Conservation (phyloP, 2,888 invertebrate species). For the Amiota minor region DNA sequence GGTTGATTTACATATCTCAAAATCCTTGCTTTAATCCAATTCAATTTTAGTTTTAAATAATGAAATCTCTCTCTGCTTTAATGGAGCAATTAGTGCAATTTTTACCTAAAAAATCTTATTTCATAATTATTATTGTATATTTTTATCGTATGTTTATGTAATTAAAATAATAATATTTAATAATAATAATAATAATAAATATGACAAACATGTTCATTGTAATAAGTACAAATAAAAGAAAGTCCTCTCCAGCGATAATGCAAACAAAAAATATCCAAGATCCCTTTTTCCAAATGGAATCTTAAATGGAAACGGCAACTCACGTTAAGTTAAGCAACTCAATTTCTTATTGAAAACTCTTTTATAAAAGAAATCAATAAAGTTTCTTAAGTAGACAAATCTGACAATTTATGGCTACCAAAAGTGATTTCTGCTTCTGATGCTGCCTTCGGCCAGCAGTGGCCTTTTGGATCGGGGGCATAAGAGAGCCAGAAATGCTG, state of each 20-base stretch:
- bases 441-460: too few relatives aligned
- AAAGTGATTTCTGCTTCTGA: conserved; percentile 38
- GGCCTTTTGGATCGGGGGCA: too few relatives aligned
- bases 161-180: too few relatives aligned
- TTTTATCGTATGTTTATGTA: too few relatives aligned
- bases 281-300: too few relatives aligned
- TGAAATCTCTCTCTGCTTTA: conserved; percentile 19
- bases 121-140: too few relatives aligned
- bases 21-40: conserved; percentile 5
- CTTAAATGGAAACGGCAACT: too few relatives aligned
- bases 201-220: conserved; percentile 12
- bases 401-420: conserved; percentile 67
- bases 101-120: conserved; percentile 14
- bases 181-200: background rate
- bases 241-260: background rate
- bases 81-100: conserved; percentile 28
- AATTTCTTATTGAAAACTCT: too few relatives aligned
- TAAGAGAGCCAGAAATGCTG: too few relatives aligned
- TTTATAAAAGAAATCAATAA: conserved; percentile 42
- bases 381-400: conserved; percentile 68
- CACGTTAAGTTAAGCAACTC: too few relatives aligned
- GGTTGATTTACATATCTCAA: conserved; percentile 2
- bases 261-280: too few relatives aligned
- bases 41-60: conserved; percentile 12
- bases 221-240: conserved; percentile 27